Conservation (phyloP, 2,888 invertebrate genomes). For the Chloroclystis v-ata region DNA sequence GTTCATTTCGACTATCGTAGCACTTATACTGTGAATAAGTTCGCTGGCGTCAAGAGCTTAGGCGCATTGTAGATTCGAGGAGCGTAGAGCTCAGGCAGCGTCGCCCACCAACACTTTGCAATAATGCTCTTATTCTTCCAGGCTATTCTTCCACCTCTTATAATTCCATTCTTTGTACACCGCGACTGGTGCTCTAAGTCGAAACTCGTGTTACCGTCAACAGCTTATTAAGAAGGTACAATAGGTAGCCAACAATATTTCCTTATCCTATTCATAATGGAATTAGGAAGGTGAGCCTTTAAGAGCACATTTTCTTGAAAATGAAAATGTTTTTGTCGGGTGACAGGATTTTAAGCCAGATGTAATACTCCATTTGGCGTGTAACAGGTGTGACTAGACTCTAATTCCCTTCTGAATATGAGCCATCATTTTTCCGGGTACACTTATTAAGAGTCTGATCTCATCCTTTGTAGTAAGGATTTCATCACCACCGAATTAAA, state of each 20-base stretch:
- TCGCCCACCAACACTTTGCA: conserved; percentile 50
- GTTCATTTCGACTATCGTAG: conserved; percentile 62
- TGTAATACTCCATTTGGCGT: conserved; percentile 15
- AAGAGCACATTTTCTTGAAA: conserved; percentile 34
- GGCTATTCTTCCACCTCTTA: conserved; percentile 53
- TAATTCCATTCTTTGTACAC: conserved; percentile 65
- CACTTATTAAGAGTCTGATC: not conserved
- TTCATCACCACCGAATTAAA: no score
- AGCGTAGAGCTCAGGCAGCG: conserved; percentile 48
- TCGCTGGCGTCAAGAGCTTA: conserved; percentile 56
- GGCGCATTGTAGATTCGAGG: conserved; percentile 67
- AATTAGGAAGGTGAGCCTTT: conserved; percentile 39
- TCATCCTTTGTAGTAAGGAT: no score
- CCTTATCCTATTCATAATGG: conserved; percentile 42
- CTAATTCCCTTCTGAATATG: not conserved
- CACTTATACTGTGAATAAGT: conserved; percentile 61
- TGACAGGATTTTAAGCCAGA: conserved; percentile 19
- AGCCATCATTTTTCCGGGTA: not conserved
- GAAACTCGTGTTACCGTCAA: conserved; percentile 63
- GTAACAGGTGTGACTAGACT: conserved; percentile 20
- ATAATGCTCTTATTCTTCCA: conserved; percentile 68
- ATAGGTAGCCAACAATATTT: conserved; percentile 45
- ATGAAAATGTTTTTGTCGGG: conserved; percentile 26
- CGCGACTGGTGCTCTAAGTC: conserved; percentile 61
- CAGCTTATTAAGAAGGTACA: conserved; percentile 47